Conservation (phyloP, 1,140 invertebrate species). For the Sesamia nonagrioides region DNA sequence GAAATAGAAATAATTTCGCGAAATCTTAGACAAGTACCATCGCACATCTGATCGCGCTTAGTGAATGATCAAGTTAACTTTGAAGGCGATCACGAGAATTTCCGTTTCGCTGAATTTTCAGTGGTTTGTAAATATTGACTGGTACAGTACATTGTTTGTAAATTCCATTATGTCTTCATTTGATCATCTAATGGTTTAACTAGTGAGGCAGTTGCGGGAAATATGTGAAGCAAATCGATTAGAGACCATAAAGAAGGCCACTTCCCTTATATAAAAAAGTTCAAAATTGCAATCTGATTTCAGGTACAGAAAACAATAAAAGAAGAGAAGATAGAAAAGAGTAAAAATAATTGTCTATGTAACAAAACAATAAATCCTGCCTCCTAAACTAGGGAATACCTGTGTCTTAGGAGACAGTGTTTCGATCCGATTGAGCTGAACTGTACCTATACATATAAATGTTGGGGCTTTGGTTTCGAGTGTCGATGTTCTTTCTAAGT, state of each 20-base stretch:
- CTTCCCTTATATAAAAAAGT: too few relatives aligned
- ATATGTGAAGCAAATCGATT: not conserved
- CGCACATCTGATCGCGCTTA: not conserved
- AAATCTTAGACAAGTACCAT: conserved; percentile 20
- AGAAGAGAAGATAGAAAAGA: too few relatives aligned
- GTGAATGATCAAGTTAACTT: not conserved
- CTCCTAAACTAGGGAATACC: too few relatives aligned
- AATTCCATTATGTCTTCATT: conserved; percentile 22
- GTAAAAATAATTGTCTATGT: too few relatives aligned
- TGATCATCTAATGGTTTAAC: conserved; percentile 24
- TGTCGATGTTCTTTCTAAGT: too few relatives aligned
- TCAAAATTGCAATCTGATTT: too few relatives aligned
- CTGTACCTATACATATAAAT: too few relatives aligned
- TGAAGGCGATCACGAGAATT: conserved; percentile 4
- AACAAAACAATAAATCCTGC: too few relatives aligned
- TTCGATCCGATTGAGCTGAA: too few relatives aligned
- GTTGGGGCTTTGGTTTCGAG: too few relatives aligned
- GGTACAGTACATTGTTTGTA: conserved; percentile 12
- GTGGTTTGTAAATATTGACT: conserved; percentile 28
- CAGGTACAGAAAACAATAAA: too few relatives aligned
- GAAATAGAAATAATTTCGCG: conserved; percentile 45
- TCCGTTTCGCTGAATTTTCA: conserved; percentile 15
- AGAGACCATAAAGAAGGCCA: not conserved
- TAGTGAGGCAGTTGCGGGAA: not conserved
- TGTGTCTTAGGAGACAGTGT: too few relatives aligned